Percentiles rank a stretch among this genome's conserved stretches.
These are phyloP conservation scores for Zootermopsis nevadensis DNA, from an alignment of 2,888 invertebrate genomes.

Conservation along the genomic window DNA sequence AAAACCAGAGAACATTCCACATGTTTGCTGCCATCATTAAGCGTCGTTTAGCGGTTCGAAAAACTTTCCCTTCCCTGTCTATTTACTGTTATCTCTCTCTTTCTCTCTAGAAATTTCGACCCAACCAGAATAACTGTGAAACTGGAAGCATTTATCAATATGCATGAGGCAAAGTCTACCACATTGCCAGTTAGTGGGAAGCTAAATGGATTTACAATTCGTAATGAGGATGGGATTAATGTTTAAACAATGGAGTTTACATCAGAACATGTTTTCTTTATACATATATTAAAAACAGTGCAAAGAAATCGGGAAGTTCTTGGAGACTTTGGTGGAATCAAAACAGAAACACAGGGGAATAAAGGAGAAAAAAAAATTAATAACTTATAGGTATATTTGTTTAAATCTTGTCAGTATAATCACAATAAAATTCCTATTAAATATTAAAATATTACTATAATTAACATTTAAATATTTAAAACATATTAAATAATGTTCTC, in stretches of 20 bases:
- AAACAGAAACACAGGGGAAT: neutral
- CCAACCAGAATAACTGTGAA: neutral
- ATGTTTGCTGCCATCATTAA: neutral
- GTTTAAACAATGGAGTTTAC: neutral
- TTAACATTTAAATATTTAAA: too few species aligned
- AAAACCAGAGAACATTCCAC: too few species aligned
- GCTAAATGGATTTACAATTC: slow-evolving; percentile 8
- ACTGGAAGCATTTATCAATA: slow-evolving; percentile 19
- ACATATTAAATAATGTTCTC: too few species aligned
- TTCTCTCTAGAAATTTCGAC: neutral
- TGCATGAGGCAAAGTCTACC: neutral
- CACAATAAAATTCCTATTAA: too few species aligned
- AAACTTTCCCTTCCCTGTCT: neutral
- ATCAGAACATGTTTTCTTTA: neutral
- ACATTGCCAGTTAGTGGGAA: neutral
- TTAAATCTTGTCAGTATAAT: too few species aligned
- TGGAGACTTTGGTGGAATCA: neutral
- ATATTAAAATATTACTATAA: too few species aligned
- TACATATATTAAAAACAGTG: neutral
- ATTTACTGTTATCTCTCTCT: neutral
- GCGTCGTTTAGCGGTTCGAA: neutral
- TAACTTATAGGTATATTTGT: too few species aligned
- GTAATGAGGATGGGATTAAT: neutral
- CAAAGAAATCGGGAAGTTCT: neutral
- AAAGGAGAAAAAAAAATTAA: neutral